Base-by-base conservation (phyloP, 2,797 vertebrate genomes). In the Thalassophryne amazonica region DNA sequence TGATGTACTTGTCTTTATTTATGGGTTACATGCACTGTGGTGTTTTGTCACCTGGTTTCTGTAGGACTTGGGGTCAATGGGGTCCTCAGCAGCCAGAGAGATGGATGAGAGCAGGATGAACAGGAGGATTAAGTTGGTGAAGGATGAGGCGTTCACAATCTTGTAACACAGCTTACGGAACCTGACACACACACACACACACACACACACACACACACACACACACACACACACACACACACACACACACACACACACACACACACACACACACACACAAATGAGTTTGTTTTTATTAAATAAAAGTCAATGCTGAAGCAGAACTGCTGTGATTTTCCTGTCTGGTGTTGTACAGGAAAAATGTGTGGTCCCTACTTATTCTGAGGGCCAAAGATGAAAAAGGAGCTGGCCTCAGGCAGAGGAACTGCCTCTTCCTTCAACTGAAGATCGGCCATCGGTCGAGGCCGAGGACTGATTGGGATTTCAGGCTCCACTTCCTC, bases 71-170 rank as follows among this genome's bases (percentile, higher is more conserved):
- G 95, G 93, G 33, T 93, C 92, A 6, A 99, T 97, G 60, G 97
- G 97, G 71, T 99, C 97, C 78, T 99, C 97, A 0, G 97, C 97
- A 2, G 97, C 97, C 81, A 99, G 85, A 0, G 97, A 95, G 37
- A 98, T 96, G 21, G 96, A 98, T 73, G 95, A 98, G 52, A 99
- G 94, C 67, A 99, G 89, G 80, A 99, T 99, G 91, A 99, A 99
- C 57, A 98, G 90, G 32, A 99, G 92, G 88, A 99, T 99, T 68
- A 98, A 91, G 85, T 99, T 99, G 81, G 97, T 99, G 85, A 99
- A 99, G 76, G 94, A 94, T 1, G 97, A 95, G 70, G 95, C 94
- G 0, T 98, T 98, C 80, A 99, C 92, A 16, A 93, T 93, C 63
- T 94, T 93, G 83, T 98, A 96, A 73, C 96, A 99, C 16, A 99